These are phyloP conservation scores for Chirona hameri DNA, from an alignment of 2,888 invertebrate species.

Conservation along the genomic window DNA sequence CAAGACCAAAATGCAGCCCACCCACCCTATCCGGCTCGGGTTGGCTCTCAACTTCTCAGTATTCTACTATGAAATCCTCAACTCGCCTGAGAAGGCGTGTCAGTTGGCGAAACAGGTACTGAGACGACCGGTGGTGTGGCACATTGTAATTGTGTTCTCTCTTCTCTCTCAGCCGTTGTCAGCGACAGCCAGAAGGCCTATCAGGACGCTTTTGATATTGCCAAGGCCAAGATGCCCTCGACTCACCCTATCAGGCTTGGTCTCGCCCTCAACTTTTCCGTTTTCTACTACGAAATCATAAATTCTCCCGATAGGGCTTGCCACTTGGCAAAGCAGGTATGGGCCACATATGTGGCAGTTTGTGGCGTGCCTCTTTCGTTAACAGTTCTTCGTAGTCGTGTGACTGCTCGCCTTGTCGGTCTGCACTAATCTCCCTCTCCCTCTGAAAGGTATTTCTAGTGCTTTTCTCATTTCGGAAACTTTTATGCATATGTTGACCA, in stretches of 20 bases:
- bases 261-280: conserved; percentile 96
- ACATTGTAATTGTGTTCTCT: background rate
- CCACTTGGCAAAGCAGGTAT: conserved; percentile 88
- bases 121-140: background rate
- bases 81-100: conserved; percentile 90
- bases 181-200: conserved; percentile 95
- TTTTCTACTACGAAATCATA: conserved; percentile 98
- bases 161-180: conserved; percentile 68
- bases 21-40: conserved; percentile 97
- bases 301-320: conserved; percentile 92
- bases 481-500: no score
- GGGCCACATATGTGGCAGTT: background rate
- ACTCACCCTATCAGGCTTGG: conserved; percentile 98
- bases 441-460: no score
- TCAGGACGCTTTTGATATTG: conserved; percentile 94
- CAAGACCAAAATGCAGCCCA: conserved; percentile 95
- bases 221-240: conserved; percentile 95
- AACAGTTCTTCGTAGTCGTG: background rate
- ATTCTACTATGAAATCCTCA: conserved; percentile 98
- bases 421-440: no score
- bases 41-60: conserved; percentile 98
- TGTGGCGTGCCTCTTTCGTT: background rate
- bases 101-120: conserved; percentile 85
- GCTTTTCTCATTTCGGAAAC: no score
- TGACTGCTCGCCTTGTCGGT: background rate